Conservation (phyloP, 2,797 vertebrate species). For the Apogon hyalosoma region DNA sequence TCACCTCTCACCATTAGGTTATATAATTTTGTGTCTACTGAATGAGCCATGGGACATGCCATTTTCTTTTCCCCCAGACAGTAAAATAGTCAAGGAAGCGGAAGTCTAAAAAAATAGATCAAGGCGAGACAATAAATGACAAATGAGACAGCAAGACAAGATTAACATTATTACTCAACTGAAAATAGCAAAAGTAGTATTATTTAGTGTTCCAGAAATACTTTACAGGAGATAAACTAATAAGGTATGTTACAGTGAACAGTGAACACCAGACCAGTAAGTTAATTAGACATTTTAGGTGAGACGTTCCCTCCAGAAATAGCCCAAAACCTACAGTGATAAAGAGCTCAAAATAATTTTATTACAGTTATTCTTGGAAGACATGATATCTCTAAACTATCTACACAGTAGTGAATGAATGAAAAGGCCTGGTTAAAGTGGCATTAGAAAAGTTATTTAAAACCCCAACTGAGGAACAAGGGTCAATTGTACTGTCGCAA, state of each 20-base stretch:
- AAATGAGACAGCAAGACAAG: slow-evolving; percentile 8
- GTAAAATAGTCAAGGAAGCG: no score
- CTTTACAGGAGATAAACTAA: slow-evolving; percentile 45
- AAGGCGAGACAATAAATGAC: not conserved
- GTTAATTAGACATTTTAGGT: slow-evolving; percentile 37
- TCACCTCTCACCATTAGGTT: slow-evolving; percentile 5
- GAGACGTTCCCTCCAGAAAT: slow-evolving; percentile 52
- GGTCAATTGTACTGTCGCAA: slow-evolving; percentile 84
- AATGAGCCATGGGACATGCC: not conserved
- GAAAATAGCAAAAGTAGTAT: slow-evolving; percentile 16
- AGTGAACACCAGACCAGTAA: slow-evolving; percentile 23
- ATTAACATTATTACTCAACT: slow-evolving; percentile 14
- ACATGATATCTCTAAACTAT: slow-evolving; percentile 31
- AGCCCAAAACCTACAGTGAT: slow-evolving; percentile 24
- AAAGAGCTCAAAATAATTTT: slow-evolving; percentile 60
- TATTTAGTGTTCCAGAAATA: slow-evolving; percentile 53
- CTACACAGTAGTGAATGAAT: slow-evolving; percentile 67
- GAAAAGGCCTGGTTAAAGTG: slow-evolving; percentile 76
- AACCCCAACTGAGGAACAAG: slow-evolving; percentile 84
- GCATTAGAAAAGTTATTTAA: slow-evolving; percentile 82
- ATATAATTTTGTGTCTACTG: not conserved
- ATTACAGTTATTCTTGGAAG: slow-evolving; percentile 67
- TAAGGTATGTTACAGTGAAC: slow-evolving; percentile 28
- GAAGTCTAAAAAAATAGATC: no score
- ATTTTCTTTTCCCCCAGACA: no score